A percentile compares a stretch with the other conserved stretches of the same genome.
Evolutionary conservation across 2,888 invertebrate genomes (phyloP).

Genomic region (Philaethria dido): DNA sequence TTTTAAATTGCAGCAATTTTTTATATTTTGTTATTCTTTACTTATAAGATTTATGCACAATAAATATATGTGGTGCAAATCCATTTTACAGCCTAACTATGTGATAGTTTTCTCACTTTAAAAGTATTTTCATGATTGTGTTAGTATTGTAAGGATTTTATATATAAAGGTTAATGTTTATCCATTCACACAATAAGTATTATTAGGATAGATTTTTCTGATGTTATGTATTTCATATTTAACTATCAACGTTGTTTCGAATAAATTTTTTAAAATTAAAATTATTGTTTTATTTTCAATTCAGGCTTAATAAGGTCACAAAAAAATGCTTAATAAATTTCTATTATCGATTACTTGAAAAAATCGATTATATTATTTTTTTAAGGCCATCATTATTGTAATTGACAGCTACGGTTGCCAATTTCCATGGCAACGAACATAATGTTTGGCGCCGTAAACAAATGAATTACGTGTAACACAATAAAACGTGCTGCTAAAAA

Average conservation of each 20-base stretch:
- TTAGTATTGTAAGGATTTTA: slow-evolving; percentile 13
- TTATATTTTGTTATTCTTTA: slow-evolving; percentile 4
- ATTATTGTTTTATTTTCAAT: slow-evolving; percentile 12
- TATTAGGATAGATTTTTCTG: slow-evolving; percentile 33
- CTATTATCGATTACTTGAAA: not conserved
- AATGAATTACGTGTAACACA: slow-evolving; percentile 70
- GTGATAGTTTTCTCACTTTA: slow-evolving; percentile 22
- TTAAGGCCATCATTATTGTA: slow-evolving; percentile 53
- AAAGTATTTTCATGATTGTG: not conserved
- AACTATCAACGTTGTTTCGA: slow-evolving; percentile 31
- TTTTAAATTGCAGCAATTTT: not conserved
- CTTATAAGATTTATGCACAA: not conserved
- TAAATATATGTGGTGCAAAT: not conserved
- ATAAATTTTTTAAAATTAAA: slow-evolving; percentile 29
- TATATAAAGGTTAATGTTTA: slow-evolving; percentile 20
- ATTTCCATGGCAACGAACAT: slow-evolving; percentile 68
- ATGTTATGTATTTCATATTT: slow-evolving; percentile 30
- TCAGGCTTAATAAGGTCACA: too few relatives aligned
- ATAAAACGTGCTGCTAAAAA: slow-evolving; percentile 58
- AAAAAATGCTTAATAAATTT: too few relatives aligned
- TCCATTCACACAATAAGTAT: slow-evolving; percentile 33
- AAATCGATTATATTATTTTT: slow-evolving; percentile 41
- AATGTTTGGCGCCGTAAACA: slow-evolving; percentile 78
- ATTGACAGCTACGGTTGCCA: slow-evolving; percentile 66
- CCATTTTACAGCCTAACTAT: slow-evolving; percentile 13